These are phyloP conservation scores for Holocentrus rufus DNA, from an alignment of 2,797 vertebrate genomes.

Conservation along the genomic window DNA sequence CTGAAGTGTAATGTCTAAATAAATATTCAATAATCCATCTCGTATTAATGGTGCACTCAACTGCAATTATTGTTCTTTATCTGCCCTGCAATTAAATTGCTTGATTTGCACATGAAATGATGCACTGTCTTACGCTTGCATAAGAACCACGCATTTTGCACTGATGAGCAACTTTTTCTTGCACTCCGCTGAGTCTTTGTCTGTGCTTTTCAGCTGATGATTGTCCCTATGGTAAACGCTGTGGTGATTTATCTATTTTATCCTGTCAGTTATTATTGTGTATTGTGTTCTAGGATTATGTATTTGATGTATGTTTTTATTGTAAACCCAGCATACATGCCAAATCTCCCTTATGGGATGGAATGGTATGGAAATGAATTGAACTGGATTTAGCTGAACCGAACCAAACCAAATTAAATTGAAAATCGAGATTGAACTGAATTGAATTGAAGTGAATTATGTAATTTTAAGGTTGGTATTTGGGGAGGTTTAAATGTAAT, in stretches of 20 bases:
- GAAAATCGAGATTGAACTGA: constrained; percentile 1
- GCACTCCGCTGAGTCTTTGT: too few species aligned
- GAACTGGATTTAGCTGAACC: not conserved
- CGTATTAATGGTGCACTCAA: not conserved
- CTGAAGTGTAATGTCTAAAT: constrained; percentile 1
- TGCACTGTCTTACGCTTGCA: too few species aligned
- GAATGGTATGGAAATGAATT: constrained; percentile 8
- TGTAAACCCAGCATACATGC: too few species aligned
- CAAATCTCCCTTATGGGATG: not conserved
- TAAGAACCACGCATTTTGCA: too few species aligned
- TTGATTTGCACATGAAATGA: not conserved
- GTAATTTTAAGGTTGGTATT: constrained; percentile 14
- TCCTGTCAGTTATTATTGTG: not conserved
- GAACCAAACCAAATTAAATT: constrained; percentile 1
- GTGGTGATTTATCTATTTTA: too few species aligned
- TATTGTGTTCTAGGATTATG: not conserved
- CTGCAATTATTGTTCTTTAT: not conserved
- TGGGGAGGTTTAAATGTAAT: constrained; percentile 41
- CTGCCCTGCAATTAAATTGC: too few species aligned
- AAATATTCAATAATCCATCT: not conserved
- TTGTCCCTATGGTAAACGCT: too few species aligned
- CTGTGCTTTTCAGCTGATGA: too few species aligned
- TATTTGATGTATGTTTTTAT: not conserved
- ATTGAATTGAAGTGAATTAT: constrained; percentile 6
- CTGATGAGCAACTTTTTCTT: too few species aligned